Evolutionary conservation across 2,797 vertebrate species (phyloP), one percentile per base, ranked within the genome.

Genomic region (Malacoraja senta): DNA sequence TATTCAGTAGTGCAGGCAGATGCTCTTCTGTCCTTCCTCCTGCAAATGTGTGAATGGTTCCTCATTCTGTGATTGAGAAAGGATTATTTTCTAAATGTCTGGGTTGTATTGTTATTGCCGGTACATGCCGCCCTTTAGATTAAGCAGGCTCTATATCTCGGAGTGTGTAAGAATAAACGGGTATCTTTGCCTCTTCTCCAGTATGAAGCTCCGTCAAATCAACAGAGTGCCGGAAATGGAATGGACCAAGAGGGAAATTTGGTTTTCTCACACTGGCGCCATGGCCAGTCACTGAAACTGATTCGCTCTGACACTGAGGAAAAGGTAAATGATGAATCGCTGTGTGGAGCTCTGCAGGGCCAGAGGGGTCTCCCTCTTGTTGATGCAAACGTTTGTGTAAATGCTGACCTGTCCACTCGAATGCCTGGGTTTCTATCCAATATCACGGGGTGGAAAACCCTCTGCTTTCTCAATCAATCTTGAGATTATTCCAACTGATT

Each of bases 171-270:
- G 58, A 86, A 88, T 68, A 88, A 53, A 88, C 9, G 32, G n/a
- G 68, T 88, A 63, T 21, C 32, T 88, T 88, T 63, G 10, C 63
- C 13, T 8, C 15, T 68, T 79, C 93, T 93, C 53, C 93, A 97
- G 97, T 93, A 94, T 17, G 94, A 95, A 53, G 93, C 35, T 63
- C 93, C 81, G 93, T 86, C 93, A 0, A 94, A 94, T 29, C 95
- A 94, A 78, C 94, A 90, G 79, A 94, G 94, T 17, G 93, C 96
- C 94, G 96, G 96, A 93, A 96, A 97, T 78, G 97, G 96, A 90
- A 93, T 95, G 32, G 94, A 95, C 29, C 94, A 94, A 17, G 96
- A 96, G 1, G 94, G 90, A 15, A 63, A 38, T 0, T 0, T 91
- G 0, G n/a, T 94, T 35, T 84, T 94, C 38, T 95, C 91, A 91